Evolutionary conservation across 1,140 invertebrate species (phyloP), one percentile per base, ranked within the genome.

Genomic region (Zelostemma sp.): DNA sequence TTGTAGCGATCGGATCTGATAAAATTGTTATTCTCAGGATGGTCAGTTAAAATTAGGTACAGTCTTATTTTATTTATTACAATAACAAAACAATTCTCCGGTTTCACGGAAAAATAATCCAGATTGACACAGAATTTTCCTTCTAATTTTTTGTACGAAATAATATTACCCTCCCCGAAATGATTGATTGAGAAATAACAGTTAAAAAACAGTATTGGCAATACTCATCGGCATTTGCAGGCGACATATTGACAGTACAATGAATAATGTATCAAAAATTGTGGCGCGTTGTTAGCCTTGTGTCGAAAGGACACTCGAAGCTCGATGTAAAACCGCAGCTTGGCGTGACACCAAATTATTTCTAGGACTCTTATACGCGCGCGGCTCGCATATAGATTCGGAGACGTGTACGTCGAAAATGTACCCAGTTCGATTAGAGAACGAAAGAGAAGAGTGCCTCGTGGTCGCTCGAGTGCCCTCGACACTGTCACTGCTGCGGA

Each of bases 241-340:
- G 14, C 8, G 35, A 53, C 50, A 25, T 41, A 15, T 25, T 19
- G 31, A 14, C 15, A 33, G 33, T 35, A 35, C 33, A 53, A 54
- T 12, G 50, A 54, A 19, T 47, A 54, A 48, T 19, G 38, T 62
- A 56, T 46, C 40, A 50, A 35, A 28, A 41, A 40, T 40, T 35
- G 17, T 35, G 48, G 35, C 28, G 12, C 31, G 48, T 38, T 17
- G 48, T 35, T 17, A 41, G 18, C 8, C 31, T 61, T 33, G 53
- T 48, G 56, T 61, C 54, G 61, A 63, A 66, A 43, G 35, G 55
- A 41, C 45, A 61, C 79, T 80, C 73, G 64, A 75, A 60, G 63
- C 71, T 74, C 70, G 78, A 79, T 78, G 80, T 76, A 74, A 83
- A 78, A 82, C 81, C 80, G 48, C 81, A 81, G 80, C 79, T 80